Percentiles rank a stretch among this genome's conserved stretches.
phyloP scores from a whole-genome alignment of 2,797 vertebrate species.

The Tapera naevia region DNA sequence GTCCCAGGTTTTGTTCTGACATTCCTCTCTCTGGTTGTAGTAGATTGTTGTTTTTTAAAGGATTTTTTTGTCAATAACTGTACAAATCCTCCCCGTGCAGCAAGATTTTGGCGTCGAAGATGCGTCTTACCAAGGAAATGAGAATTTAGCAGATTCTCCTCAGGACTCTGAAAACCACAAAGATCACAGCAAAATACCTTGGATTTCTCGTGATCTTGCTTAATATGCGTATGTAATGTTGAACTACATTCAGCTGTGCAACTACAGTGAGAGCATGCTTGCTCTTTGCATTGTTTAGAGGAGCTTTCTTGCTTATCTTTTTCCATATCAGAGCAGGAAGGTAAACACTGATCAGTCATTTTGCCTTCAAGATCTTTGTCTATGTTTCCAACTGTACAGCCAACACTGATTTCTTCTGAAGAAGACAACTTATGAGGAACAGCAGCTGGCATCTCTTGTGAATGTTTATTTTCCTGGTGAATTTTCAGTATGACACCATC shows the following conservation, averaged over 20 bases:
- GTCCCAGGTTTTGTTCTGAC: conserved; percentile 34
- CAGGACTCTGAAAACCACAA: conserved; percentile 75
- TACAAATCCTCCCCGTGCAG: conserved; percentile 74
- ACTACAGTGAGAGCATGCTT: conserved; percentile 25
- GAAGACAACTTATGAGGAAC: not conserved
- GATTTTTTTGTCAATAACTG: conserved; percentile 69
- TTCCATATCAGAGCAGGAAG: conserved; percentile 58
- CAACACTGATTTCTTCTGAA: conserved; percentile 6
- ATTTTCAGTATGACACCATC: conserved; percentile 80
- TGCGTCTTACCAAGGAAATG: conserved; percentile 78
- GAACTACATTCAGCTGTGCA: conserved; percentile 31
- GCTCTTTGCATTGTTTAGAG: conserved; percentile 37
- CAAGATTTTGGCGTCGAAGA: conserved; percentile 74
- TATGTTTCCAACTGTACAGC: not conserved
- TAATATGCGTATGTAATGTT: not conserved
- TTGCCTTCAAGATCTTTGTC: conserved; percentile 18
- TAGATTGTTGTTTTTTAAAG: conserved; percentile 43
- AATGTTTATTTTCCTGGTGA: conserved; percentile 75
- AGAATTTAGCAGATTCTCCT: conserved; percentile 66
- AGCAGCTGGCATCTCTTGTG: conserved; percentile 30
- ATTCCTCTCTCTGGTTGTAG: conserved; percentile 32
- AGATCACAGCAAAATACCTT: conserved; percentile 72
- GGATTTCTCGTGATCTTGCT: conserved; percentile 32
- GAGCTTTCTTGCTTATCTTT: conserved; percentile 13
- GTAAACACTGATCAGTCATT: not conserved